phyloP scores from a whole-genome alignment of 2,797 vertebrate species.

The Girardinus metallicus region DNA sequence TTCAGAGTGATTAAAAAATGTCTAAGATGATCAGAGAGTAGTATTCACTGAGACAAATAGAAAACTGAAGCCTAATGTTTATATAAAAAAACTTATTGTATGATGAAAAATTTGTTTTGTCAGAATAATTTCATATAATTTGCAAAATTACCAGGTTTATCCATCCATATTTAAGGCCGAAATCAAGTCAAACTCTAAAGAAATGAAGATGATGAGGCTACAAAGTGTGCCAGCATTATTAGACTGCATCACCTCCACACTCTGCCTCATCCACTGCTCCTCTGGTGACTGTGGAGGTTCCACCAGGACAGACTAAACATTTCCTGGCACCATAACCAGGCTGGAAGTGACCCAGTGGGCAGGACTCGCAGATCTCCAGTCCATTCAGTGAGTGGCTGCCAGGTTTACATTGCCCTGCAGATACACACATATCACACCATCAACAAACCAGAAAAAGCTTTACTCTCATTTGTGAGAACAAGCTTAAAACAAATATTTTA shows the following conservation, averaged over 20 bases:
- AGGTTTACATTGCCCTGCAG: conserved; percentile 92
- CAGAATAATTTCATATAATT: conserved; percentile 6
- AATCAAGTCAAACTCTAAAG: not conserved
- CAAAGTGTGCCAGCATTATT: conserved; percentile 13
- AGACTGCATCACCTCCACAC: conserved; percentile 88
- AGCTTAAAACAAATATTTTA: not conserved
- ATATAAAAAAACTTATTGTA: conserved; percentile 3
- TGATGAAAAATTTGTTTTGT: conserved; percentile 3
- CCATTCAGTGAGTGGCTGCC: conserved; percentile 92
- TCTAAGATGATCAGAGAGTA: conserved; percentile 12
- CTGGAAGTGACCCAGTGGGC: conserved; percentile 92
- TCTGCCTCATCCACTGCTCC: conserved; percentile 88
- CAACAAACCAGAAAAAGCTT: not conserved
- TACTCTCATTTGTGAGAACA: not conserved
- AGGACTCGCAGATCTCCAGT: conserved; percentile 95
- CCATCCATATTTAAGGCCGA: conserved; percentile 21
- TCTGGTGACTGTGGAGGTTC: conserved; percentile 92
- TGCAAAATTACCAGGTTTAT: conserved; percentile 29
- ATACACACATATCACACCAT: conserved; percentile 9
- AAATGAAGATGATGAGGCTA: conserved; percentile 5
- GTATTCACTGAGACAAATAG: conserved; percentile 12
- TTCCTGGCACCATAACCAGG: conserved; percentile 84
- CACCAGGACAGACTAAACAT: conserved; percentile 87
- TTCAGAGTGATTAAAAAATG: not conserved
- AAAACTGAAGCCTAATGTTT: not conserved